Percentiles rank a stretch among this genome's conserved stretches.
Conservation (phyloP, 2,113 vertebrate species). For the Eira barbara region DNA sequence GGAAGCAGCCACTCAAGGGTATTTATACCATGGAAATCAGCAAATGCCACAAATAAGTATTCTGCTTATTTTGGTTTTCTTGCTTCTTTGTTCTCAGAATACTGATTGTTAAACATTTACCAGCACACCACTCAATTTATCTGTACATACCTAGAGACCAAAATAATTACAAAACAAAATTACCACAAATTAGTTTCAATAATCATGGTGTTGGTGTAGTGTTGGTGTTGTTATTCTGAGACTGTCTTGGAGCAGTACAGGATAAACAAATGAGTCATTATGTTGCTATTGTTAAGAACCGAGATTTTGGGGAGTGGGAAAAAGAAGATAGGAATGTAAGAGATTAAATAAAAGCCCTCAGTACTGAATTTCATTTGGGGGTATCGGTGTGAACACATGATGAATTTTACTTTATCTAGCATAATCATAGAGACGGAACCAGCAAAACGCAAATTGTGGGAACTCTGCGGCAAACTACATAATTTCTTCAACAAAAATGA, state of each 20-base stretch:
- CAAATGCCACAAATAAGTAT: background rate
- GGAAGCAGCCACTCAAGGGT: background rate
- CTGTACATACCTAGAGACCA: background rate
- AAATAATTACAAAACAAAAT: constrained; percentile 46
- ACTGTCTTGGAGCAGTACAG: background rate
- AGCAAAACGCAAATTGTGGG: background rate
- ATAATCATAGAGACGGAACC: background rate
- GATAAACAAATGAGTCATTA: constrained; percentile 32
- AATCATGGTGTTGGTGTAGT: background rate
- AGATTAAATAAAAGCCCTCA: background rate
- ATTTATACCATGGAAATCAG: background rate
- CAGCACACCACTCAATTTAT: background rate
- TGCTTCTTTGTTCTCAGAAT: background rate
- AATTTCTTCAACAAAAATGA: background rate
- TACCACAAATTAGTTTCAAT: background rate
- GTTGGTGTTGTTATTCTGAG: background rate
- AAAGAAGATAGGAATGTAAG: background rate
- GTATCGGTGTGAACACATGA: background rate
- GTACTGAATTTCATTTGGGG: background rate
- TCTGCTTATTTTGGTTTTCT: background rate
- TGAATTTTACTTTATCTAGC: constrained; percentile 8
- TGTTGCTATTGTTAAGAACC: background rate
- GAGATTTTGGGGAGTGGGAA: background rate
- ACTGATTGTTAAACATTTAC: background rate
- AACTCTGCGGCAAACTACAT: background rate